Evolutionary conservation across 1,140 invertebrate species (phyloP).

Genomic region (Antheraea pernyi): DNA sequence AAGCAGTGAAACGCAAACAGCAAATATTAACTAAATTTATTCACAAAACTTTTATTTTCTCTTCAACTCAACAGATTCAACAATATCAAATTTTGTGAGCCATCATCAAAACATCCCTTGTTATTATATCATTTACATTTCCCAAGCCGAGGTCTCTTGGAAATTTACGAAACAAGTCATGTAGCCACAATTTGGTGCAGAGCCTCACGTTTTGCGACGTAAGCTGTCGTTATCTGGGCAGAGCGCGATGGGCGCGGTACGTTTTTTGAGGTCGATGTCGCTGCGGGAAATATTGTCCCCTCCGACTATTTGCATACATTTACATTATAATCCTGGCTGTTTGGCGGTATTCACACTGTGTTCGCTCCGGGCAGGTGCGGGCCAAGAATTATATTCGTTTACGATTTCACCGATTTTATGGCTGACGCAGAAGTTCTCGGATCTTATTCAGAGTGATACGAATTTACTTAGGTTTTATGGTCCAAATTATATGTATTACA

Average conservation of each 20-base stretch:
- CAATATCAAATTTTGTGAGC: not conserved
- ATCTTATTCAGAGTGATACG: not conserved
- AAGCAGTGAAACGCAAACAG: not conserved
- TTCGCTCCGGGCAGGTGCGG: slow-evolving; percentile 5
- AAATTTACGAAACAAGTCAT: slow-evolving; percentile 58
- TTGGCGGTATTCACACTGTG: slow-evolving; percentile 29
- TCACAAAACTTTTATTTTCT: slow-evolving; percentile 1
- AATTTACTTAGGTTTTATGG: not conserved
- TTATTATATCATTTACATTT: slow-evolving; percentile 38
- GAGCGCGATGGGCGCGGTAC: slow-evolving; percentile 30
- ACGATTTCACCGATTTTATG: no score
- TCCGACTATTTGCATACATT: slow-evolving; percentile 41
- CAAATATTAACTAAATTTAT: slow-evolving; percentile 1
- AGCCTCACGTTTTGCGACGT: slow-evolving; percentile 57
- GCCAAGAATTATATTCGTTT: no score
- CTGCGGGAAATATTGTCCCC: slow-evolving; percentile 37
- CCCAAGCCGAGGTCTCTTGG: slow-evolving; percentile 14
- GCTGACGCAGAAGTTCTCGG: not conserved
- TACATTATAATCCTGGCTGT: slow-evolving; percentile 51
- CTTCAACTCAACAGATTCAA: slow-evolving; percentile 1
- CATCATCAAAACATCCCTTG: slow-evolving; percentile 29
- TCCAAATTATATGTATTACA: not conserved
- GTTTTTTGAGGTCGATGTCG: slow-evolving; percentile 52
- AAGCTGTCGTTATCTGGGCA: slow-evolving; percentile 61
- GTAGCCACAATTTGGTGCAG: slow-evolving; percentile 61